Evolutionary conservation across 2,797 vertebrate genomes (phyloP), one percentile per base, ranked within the genome.

Genomic region (Semotilus atromaculatus): DNA sequence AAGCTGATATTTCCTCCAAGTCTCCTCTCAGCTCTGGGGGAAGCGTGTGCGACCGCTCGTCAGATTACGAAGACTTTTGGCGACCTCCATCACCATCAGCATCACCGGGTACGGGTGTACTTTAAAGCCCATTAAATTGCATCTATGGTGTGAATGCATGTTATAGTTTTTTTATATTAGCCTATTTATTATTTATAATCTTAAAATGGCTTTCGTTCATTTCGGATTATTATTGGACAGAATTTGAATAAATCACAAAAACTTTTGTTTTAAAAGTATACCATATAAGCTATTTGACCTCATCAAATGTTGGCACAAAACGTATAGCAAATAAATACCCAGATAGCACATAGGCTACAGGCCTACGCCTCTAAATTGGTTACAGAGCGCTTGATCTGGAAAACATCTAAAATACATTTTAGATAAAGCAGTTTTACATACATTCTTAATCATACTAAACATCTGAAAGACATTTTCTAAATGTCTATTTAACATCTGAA

Each of bases 31-130:
- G 97, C 95, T 94, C 94, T 85, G 93, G 91, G 34, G 96, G 93
- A 81, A 96, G 96, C 88, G 93, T 95, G 82, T 94, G 96, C 78
- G 96, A 94, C n/a, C 95, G 95, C 45, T 96, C 95, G 74, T 95
- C 96, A 0, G 97, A 97, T 60, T 96, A 95, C 23, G 98, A 97
- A 88, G 97, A 98, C 89, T 96, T 96, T 90, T 99, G 98, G 98
- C 97, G 98, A 90, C 97, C 97, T 55, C 97, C 97, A 2, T 99
- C 98, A 5, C 98, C 98, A 11, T 99, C 98, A 0, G 97, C 95
- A n/a, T 99, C 98, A 0, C 97, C 97, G 85, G 98, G 97, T 97
- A 91, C 19, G 67, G 43, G 26, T 26, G 18, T 23, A n/a, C 43
- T 68, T 70, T 48, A 5, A 40, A 5, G n/a, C 5, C 62, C 10